Evolutionary conservation across 2,888 invertebrate genomes (phyloP).

Genomic region (Pecten maximus): DNA sequence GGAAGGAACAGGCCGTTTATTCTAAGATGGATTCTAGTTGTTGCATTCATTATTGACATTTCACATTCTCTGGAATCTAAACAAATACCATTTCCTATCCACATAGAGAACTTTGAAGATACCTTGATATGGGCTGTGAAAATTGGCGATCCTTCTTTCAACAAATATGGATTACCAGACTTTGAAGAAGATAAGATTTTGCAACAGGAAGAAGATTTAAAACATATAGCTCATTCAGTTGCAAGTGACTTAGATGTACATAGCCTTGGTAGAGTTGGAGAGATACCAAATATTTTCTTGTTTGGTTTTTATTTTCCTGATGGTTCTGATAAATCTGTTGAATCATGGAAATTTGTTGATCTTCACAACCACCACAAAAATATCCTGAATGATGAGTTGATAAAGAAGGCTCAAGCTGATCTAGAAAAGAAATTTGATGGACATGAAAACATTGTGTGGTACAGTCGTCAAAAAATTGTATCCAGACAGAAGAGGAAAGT

Average conservation of each 20-base stretch:
- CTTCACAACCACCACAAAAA: not conserved
- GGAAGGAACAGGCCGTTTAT: not conserved
- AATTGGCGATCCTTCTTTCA: not conserved
- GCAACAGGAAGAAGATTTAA: not conserved
- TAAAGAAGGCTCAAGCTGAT: not conserved
- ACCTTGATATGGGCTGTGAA: constrained; percentile 51
- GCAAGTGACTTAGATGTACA: constrained; percentile 62
- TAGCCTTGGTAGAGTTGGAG: constrained; percentile 64
- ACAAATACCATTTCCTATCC: constrained; percentile 44
- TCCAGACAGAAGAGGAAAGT: constrained; percentile 66
- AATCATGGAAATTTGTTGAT: not conserved
- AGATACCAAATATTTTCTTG: constrained; percentile 58
- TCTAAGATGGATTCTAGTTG: not conserved
- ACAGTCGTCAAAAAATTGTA: constrained; percentile 70
- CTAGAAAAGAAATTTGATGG: constrained; percentile 60
- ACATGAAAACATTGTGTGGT: constrained; percentile 71
- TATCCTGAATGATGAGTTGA: not conserved
- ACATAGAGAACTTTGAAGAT: constrained; percentile 42
- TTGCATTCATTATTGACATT: not conserved
- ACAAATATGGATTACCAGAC: not conserved
- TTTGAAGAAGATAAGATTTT: not conserved
- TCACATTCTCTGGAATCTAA: constrained; percentile 17
- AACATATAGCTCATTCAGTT: constrained; percentile 37
- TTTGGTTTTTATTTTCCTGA: constrained; percentile 52
- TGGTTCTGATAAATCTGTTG: not conserved